Percentiles rank a stretch among this genome's conserved stretches.
Conservation (phyloP, 2,888 invertebrate genomes). For the Agriotes lineatus region DNA sequence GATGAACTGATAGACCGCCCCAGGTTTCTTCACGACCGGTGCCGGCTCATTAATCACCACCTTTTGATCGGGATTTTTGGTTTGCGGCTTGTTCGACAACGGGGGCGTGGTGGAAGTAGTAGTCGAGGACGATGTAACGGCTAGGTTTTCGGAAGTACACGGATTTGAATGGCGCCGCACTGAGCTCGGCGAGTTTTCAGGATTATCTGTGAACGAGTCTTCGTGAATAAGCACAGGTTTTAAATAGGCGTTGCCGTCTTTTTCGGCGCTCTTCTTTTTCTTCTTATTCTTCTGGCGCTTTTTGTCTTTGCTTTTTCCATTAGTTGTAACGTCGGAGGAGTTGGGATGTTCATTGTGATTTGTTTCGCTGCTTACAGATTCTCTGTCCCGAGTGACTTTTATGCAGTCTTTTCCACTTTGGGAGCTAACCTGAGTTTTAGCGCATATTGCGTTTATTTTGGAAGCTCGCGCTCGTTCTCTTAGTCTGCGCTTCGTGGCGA, state of each 20-base stretch:
- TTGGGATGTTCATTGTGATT: slow-evolving; percentile 79
- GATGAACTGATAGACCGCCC: slow-evolving; percentile 86
- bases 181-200: slow-evolving; percentile 66
- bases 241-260: slow-evolving; percentile 59
- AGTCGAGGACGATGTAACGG: slow-evolving; percentile 50
- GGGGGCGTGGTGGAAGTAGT: slow-evolving; percentile 57
- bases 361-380: slow-evolving; percentile 87
- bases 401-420: slow-evolving; percentile 50
- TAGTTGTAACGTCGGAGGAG: slow-evolving; percentile 65
- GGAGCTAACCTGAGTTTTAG: slow-evolving; percentile 35
- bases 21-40: slow-evolving; percentile 67
- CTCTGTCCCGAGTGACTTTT: slow-evolving; percentile 71
- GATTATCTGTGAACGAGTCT: slow-evolving; percentile 70
- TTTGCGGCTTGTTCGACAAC: slow-evolving; percentile 53
- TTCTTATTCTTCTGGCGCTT: slow-evolving; percentile 68
- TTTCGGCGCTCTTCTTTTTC: slow-evolving; percentile 66
- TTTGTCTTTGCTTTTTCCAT: slow-evolving; percentile 68
- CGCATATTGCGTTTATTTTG: slow-evolving; percentile 64
- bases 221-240: slow-evolving; percentile 66
- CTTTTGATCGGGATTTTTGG: slow-evolving; percentile 52
- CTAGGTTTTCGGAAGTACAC: slow-evolving; percentile 55
- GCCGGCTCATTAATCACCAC: slow-evolving; percentile 53
- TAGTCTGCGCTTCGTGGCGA: slow-evolving; percentile 80
- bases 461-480: slow-evolving; percentile 78
- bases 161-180: slow-evolving; percentile 63